A percentile compares a stretch with the other conserved stretches of the same genome.
Evolutionary conservation across 2,797 vertebrate species (phyloP).

Genomic region (Eulemur coronatus): DNA sequence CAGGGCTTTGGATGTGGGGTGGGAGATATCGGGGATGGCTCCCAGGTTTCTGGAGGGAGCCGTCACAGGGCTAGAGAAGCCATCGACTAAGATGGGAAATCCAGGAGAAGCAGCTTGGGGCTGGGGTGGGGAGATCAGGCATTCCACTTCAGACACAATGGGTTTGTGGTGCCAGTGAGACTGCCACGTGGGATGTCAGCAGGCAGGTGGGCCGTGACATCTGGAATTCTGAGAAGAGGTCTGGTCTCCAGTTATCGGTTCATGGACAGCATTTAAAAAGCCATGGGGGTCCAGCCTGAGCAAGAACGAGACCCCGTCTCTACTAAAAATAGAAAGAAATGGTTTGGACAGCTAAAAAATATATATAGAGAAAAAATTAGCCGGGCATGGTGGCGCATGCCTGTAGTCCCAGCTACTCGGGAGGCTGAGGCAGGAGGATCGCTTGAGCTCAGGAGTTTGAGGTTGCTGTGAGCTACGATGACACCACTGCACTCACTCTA

Average conservation of each 20-base stretch:
- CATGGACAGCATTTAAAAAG: neutral
- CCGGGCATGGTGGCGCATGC: accelerated
- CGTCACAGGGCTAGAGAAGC: neutral
- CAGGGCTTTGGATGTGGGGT: no score
- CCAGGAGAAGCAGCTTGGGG: neutral
- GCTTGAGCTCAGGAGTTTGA: neutral
- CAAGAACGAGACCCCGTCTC: no score
- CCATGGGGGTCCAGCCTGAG: neutral
- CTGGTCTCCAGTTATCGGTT: neutral
- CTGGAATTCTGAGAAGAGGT: neutral
- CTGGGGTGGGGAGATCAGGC: neutral
- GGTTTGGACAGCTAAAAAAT: no score
- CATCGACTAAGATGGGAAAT: neutral
- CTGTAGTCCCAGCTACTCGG: neutral
- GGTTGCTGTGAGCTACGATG: neutral
- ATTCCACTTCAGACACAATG: neutral
- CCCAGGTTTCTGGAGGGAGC: neutral
- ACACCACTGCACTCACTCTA: neutral
- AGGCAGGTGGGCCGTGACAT: neutral
- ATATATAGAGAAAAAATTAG: neutral
- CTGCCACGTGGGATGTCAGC: neutral
- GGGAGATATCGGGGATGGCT: neutral
- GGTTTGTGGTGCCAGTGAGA: neutral
- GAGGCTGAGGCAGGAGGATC: neutral
- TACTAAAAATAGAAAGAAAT: no score